Evolutionary conservation across 2,888 invertebrate species (phyloP), one percentile per base, ranked within the genome.

Genomic region (Tetranychus piercei): DNA sequence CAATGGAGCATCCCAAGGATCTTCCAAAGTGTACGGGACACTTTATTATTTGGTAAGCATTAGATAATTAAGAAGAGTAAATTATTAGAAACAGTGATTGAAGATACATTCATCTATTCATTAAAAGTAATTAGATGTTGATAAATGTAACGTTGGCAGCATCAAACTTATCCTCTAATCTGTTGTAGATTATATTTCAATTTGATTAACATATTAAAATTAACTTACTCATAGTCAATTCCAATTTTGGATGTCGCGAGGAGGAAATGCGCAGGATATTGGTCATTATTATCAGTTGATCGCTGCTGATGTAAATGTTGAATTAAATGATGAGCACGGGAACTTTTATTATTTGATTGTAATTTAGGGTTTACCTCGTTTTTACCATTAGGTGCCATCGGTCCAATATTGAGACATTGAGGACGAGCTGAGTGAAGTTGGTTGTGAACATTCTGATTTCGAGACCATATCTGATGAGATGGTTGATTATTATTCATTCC

Each of bases 1-100:
- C 11, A 69, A 69, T 11, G 79, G 79, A 15, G 78, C 75, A 75
- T 80, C 80, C 80, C 80, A 80, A 9, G 77, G 73, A 23, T 75
- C 76, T 9, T 78, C 78, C 20, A 34, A 34, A 73, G 73, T 44
- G 23, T 43, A 73, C 20, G 73, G 73, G n/a, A 73, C 34, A 44
- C 73, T 73, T 64, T 55, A n/a, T 11, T 7, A 15, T 15, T 55
- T 55, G 55, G 55, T 55, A 55, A 55, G 55, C 55, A 55, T 55
- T 55, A 15, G 11, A 55, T 9, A 34, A 55, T 55, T 15, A 23
- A 69, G 69, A n/a, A 23, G n/a, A 23, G 22, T 2, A 69, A 69
- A 69, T 20, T 69, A 55, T 15, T 55, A 55, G 34, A 34, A 34
- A 34, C 34, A 34, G 5, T 34, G 34, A 34, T 34, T 34, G 34